Evolutionary conservation across 2,888 invertebrate genomes (phyloP).

Genomic region (Agonopterix subpropinquella): DNA sequence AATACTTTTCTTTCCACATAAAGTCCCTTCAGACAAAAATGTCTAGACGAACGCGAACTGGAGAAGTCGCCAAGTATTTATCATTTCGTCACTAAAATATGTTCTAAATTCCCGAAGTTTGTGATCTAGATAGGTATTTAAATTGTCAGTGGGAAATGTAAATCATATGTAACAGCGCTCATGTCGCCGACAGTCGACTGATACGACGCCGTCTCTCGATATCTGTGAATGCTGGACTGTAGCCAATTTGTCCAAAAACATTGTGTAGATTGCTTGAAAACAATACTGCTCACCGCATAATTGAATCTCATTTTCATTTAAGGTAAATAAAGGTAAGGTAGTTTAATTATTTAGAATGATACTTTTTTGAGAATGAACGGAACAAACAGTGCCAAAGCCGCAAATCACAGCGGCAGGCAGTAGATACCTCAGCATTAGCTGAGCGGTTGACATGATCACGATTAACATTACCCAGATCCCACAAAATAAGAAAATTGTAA

Average conservation of each 20-base stretch:
- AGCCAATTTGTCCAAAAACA: conserved; percentile 54
- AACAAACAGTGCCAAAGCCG: conserved; percentile 13
- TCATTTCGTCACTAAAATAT: background rate
- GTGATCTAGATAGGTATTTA: conserved; percentile 12
- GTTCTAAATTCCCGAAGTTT: background rate
- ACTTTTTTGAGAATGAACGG: conserved; percentile 3
- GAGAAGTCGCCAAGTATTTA: too few species aligned
- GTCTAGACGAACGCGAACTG: too few species aligned
- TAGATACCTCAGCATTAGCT: conserved; percentile 6
- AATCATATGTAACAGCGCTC: conserved; percentile 52
- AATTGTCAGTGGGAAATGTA: conserved; percentile 45
- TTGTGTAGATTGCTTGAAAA: conserved; percentile 16
- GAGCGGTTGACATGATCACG: conserved; percentile 22
- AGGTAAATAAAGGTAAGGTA: background rate
- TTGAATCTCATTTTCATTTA: background rate
- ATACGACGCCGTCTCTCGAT: conserved; percentile 52
- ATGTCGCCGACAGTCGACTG: conserved; percentile 46
- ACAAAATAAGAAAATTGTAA: conserved; percentile 18
- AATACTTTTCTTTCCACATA: too few species aligned
- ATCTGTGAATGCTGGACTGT: conserved; percentile 44
- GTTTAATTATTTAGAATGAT: background rate
- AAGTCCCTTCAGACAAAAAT: too few species aligned
- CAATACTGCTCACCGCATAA: background rate
- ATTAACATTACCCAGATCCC: conserved; percentile 19
- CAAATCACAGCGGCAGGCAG: conserved; percentile 13